These are phyloP conservation scores for Lordiphosa fenestrarum DNA, from an alignment of 2,888 invertebrate species.

Conservation along the genomic window DNA sequence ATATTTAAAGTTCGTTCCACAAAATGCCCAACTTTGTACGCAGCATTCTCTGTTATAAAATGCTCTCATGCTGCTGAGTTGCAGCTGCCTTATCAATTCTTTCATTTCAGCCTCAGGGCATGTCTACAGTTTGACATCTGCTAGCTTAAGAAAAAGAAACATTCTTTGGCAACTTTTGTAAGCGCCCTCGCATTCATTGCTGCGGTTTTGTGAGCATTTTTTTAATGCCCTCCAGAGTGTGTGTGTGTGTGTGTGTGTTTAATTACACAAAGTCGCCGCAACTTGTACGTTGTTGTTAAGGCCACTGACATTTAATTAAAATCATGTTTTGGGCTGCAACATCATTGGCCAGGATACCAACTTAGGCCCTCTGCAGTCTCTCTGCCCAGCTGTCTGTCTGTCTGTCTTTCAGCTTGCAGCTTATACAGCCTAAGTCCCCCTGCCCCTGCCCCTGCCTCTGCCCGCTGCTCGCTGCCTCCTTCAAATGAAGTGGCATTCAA, in stretches of 20 bases:
- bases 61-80: too few species aligned
- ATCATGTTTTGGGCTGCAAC: slow-evolving; percentile 23
- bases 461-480: background rate
- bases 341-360: slow-evolving; percentile 38
- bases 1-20: too few species aligned
- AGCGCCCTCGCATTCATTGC: slow-evolving; percentile 2
- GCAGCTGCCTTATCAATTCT: too few species aligned
- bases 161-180: slow-evolving; percentile 7
- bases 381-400: slow-evolving; percentile 1
- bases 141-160: background rate
- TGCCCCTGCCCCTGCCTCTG: background rate
- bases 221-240: slow-evolving; percentile 1
- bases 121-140: too few species aligned
- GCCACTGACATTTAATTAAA: slow-evolving; percentile 56
- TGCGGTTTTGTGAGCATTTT: slow-evolving; percentile 9
- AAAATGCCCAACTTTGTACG: too few species aligned
- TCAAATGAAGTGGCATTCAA: slow-evolving; percentile 38
- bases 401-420: slow-evolving; percentile 20
- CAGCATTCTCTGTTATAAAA: too few species aligned
- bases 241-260: slow-evolving; percentile 3
- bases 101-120: too few species aligned
- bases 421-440: slow-evolving; percentile 11
- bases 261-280: slow-evolving; percentile 32
- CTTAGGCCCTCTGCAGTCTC: background rate
- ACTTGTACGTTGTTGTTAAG: slow-evolving; percentile 14